Conservation (phyloP, 2,888 invertebrate species). For the Pandemis corylana region DNA sequence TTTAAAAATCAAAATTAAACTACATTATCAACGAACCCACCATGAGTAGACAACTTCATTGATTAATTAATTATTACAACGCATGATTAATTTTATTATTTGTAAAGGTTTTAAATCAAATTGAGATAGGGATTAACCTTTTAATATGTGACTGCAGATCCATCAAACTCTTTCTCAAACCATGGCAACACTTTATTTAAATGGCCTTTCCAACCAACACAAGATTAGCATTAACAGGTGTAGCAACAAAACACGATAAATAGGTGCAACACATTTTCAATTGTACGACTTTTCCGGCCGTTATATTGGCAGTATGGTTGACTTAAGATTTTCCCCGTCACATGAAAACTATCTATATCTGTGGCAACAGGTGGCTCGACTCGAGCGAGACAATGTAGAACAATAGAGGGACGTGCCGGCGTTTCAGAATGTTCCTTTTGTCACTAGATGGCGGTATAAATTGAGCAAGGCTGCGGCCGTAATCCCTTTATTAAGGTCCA, state of each 20-base stretch:
- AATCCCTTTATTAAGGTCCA: constrained; percentile 11
- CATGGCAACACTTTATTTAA: too few relatives aligned
- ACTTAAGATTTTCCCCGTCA: not conserved
- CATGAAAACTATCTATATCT: not conserved
- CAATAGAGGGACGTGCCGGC: constrained; percentile 6
- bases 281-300: not conserved
- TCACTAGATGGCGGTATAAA: constrained; percentile 7
- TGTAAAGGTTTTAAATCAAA: too few relatives aligned
- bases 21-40: too few relatives aligned
- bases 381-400: not conserved
- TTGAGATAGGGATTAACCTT: too few relatives aligned
- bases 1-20: too few relatives aligned
- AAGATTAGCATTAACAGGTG: too few relatives aligned
- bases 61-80: too few relatives aligned
- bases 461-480: constrained; percentile 5
- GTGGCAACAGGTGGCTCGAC: not conserved
- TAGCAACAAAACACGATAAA: not conserved
- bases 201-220: too few relatives aligned
- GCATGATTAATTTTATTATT: too few relatives aligned
- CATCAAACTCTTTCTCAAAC: too few relatives aligned
- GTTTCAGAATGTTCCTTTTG: constrained; percentile 2
- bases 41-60: too few relatives aligned
- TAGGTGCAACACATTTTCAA: not conserved
- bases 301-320: not conserved
- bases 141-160: too few relatives aligned